Base-by-base conservation (phyloP, 2,113 vertebrate species). In the Vulpes ferrilata region DNA sequence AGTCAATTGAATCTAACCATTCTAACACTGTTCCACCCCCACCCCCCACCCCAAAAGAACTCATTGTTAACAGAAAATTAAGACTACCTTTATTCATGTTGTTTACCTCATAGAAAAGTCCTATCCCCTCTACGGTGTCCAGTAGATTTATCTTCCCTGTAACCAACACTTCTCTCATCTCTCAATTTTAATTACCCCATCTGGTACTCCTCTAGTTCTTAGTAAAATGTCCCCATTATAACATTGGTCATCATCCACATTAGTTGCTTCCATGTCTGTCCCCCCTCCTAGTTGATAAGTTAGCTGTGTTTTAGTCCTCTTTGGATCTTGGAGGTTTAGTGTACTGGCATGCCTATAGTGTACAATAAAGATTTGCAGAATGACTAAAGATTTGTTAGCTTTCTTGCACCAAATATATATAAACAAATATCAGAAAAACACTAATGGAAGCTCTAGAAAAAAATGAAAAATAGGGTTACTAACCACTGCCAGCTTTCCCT, bases 331-430 rank as follows among this genome's bases (percentile, higher is more conserved):
- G 20, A 53, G 30, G 23, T 48, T 89, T 65, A 60, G 32, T 13
- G 62, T 27, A 69, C 27, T 62, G 65, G 30, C 10, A 81, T 84
- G 65, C 25, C 53, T 71, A 6, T 51, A 55, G 23, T n/a, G 0
- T 27, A 96, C 12, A 91, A 57, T 35, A 84, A 81, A 65, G 13
- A 85, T 71, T 8, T 67, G 19, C 16, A 91, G 30, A 92, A 73
- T 73, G 59, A 55, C 0, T 82, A 69, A 71, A 90, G 43, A 76
- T 51, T 65, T 19, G 32, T 51, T 57, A 57, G n/a, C 22, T 79
- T 35, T 93, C 74, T 87, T 59, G 20, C 62, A 27, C 25, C 38
- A 60, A 30, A 74, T 17, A 89, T 13, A 35, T 30, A 23, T 13
- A 82, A 25, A 73, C 35, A 80, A 76, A 85, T 51, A 7, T 86